Base-by-base conservation (phyloP, 2,113 vertebrate genomes). In the Vicugna pacos region DNA sequence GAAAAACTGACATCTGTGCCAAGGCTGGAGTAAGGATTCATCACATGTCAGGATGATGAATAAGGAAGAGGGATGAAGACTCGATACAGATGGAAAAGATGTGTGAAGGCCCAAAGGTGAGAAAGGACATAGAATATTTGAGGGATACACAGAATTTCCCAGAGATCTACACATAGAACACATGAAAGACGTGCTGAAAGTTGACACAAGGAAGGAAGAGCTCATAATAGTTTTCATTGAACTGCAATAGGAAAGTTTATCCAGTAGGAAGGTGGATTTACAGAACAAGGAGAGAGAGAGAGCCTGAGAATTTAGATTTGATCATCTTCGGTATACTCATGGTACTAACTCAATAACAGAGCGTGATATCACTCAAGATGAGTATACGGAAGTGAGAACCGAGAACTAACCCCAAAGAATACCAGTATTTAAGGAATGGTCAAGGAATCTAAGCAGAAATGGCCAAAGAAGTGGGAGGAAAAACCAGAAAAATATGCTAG, bases 221-320 rank as follows among this genome's bases (percentile, higher is more conserved):
- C 12, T 75, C 80, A 48, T 62, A 81, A 48, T 24, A 72, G 26
- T 38, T 88, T 4, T 14, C 80, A 56, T 17, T 72, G 11, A 91
- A 42, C 60, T 88, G 64, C 2, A 30, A 50, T 73, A 73, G 22
- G 3, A 20, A 87, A 76, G 28, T 28, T 15, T 48, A 65, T 81
- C 3, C 65, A 64, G 30, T 65, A 70, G 35, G 70, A 81, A 80
- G 35, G 32, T 56, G 5, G 4, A 50, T 58, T 48, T 88, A 65
- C 15, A 89, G 42, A 52, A 65, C 13, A 54, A 81, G 3, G 4
- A 69, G 32, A 52, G 4, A 88, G 56, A 58, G 35, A 20, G 9
- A 8, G 24, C 81, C 93, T 52, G 80, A 95, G 81, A 65, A 16
- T 38, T 82, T 89, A 64, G 5, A 65, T 92, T 92, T 83, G 70